Evolutionary conservation across 2,113 vertebrate species (phyloP), one percentile per base, ranked within the genome.

Genomic region (Cyprinodon tularosa): DNA sequence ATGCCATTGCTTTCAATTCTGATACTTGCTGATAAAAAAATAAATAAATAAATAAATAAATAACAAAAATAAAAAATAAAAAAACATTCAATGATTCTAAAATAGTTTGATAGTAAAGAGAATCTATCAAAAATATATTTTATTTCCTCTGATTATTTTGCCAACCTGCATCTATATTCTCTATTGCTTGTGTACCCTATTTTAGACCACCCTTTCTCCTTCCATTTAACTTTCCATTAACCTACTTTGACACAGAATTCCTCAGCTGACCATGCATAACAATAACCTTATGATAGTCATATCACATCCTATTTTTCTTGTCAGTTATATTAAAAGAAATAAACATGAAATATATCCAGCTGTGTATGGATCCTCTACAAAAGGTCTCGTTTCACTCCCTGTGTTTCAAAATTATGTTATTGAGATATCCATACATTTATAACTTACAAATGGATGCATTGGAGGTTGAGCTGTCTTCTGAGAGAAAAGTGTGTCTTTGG

Each of bases 371-470:
- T 11, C 9, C 44, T 9, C 9, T 45, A 2, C 44, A 45, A 45
- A 7, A 53, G 15, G 15, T 17, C 8, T 20, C 17, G 17, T 53
- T 53, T 8, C 7, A 50, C 47, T 20, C 50, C 8, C 50, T 50
- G 48, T 8, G 20, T 53, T 53, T 53, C 50, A 17, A 53, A 17
- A 6, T 53, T 53, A 53, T 20, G 12, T 45, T 7, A 50, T 53
- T 53, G 9, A 7, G 9, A 45, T 45, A 45, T 7, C 44, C 20
- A 17, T 15, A 53, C 17, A 20, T 4, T 53, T 3, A 8, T 20
- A 9, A 48, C 86, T 94, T 53, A 98, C 98, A 29, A 99, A 72
- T 4, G 95, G 88, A 4, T 96, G 93, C 12, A 81, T 48, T 17
- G 45, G 77, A n/a, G 10, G 12, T 0, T 44, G 61, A 20, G 59